A percentile compares a stretch with the other conserved stretches of the same genome.
These are phyloP conservation scores for Argyra leucocephala DNA, from an alignment of 2,888 invertebrate genomes.

Conservation along the genomic window DNA sequence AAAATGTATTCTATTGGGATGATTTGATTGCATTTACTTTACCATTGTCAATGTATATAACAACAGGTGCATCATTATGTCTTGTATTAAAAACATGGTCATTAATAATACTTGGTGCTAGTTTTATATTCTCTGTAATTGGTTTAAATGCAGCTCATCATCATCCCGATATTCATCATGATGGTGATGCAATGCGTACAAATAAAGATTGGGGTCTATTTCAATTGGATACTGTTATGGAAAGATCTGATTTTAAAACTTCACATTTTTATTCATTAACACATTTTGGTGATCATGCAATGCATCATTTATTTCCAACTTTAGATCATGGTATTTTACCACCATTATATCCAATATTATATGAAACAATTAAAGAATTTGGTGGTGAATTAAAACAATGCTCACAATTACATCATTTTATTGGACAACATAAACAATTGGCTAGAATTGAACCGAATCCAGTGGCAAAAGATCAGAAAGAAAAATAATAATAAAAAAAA, in stretches of 20 bases:
- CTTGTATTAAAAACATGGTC: conserved; percentile 45
- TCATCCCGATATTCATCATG: conserved; percentile 68
- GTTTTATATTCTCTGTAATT: conserved; percentile 53
- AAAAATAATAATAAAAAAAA: too few species aligned
- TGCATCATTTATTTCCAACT: conserved; percentile 75
- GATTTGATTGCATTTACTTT: conserved; percentile 43
- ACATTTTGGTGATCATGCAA: conserved; percentile 65
- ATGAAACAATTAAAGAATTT: conserved; percentile 39
- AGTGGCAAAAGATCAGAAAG: not conserved
- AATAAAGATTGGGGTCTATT: conserved; percentile 67
- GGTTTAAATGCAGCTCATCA: conserved; percentile 70
- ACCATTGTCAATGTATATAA: conserved; percentile 42
- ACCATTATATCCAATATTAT: conserved; percentile 51
- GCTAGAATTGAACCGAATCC: conserved; percentile 43
- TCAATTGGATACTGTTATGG: conserved; percentile 64
- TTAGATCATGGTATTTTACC: conserved; percentile 65
- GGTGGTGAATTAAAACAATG: conserved; percentile 40
- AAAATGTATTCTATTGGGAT: conserved; percentile 38
- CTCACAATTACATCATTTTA: conserved; percentile 52
- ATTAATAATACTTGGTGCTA: conserved; percentile 47
- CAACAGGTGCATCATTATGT: conserved; percentile 31
- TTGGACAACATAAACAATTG: conserved; percentile 58
- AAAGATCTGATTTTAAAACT: conserved; percentile 57
- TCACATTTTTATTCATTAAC: conserved; percentile 59
- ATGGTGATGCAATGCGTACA: conserved; percentile 54